Evolutionary conservation across 2,888 invertebrate genomes (phyloP).

Genomic region (Pseudanteris insignis): DNA sequence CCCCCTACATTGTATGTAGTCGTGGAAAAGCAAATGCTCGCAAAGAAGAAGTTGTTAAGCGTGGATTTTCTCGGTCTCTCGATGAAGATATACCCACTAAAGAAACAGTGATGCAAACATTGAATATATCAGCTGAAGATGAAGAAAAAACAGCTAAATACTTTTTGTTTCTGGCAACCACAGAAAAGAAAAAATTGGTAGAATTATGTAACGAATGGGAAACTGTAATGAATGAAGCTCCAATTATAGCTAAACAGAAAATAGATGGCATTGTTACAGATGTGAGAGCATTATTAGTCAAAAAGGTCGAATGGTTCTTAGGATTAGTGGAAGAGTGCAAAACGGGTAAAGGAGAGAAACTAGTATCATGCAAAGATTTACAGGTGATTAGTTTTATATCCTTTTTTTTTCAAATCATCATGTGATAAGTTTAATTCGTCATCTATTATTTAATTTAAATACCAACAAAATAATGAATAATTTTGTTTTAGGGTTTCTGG

Average conservation of each 20-base stretch:
- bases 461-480: neutral
- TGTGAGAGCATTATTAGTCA: constrained; percentile 76
- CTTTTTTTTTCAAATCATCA: too few relatives aligned
- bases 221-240: constrained; percentile 62
- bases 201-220: constrained; percentile 71
- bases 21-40: constrained; percentile 72
- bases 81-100: constrained; percentile 54
- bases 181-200: constrained; percentile 69
- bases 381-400: constrained; percentile 67
- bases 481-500: constrained; percentile 81
- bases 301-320: constrained; percentile 82
- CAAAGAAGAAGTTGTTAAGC: constrained; percentile 64
- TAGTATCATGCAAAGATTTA: constrained; percentile 76
- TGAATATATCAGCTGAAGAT: constrained; percentile 57
- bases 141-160: constrained; percentile 63
- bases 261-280: constrained; percentile 82
- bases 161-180: constrained; percentile 66
- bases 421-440: too few relatives aligned
- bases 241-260: constrained; percentile 70
- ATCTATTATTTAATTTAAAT: too few relatives aligned
- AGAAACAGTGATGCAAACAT: constrained; percentile 53
- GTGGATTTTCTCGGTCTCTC: constrained; percentile 37
- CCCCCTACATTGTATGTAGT: constrained; percentile 71
- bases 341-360: constrained; percentile 52
- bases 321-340: constrained; percentile 64